Conservation (phyloP, 2,113 vertebrate genomes). For the Bettongia penicillata region DNA sequence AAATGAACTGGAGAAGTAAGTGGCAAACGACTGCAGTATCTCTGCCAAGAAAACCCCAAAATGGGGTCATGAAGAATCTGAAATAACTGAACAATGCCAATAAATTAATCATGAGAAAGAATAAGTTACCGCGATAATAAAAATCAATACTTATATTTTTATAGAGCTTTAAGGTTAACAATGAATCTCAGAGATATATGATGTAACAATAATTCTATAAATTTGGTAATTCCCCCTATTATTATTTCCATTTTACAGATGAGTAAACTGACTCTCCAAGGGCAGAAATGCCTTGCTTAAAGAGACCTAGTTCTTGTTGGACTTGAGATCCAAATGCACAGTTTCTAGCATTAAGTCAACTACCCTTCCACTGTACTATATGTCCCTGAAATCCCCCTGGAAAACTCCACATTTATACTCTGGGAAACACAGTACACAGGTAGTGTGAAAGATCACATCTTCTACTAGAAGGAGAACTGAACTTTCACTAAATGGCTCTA, state of each 20-base stretch:
- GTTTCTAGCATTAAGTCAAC: conserved; percentile 72
- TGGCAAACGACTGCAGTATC: background rate
- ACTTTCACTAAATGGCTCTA: background rate
- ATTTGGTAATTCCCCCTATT: background rate
- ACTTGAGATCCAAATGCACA: conserved; percentile 29
- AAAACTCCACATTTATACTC: background rate
- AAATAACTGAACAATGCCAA: background rate
- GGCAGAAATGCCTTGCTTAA: background rate
- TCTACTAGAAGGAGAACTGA: background rate
- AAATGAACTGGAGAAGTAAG: background rate
- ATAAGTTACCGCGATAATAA: background rate
- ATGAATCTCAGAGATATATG: conserved; percentile 4
- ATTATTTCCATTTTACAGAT: conserved; percentile 38
- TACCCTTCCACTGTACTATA: background rate
- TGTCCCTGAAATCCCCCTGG: background rate
- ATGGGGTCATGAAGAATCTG: background rate
- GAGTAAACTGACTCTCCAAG: conserved; percentile 12
- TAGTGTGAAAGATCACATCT: background rate
- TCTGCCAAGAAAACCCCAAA: background rate
- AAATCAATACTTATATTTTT: background rate
- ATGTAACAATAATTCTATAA: background rate
- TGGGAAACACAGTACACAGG: background rate
- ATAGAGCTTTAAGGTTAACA: conserved; percentile 4
- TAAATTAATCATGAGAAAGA: background rate
- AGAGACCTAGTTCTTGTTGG: background rate